Base-by-base conservation (phyloP, 2,888 invertebrate species). In the Lasioglossum lativentre region DNA sequence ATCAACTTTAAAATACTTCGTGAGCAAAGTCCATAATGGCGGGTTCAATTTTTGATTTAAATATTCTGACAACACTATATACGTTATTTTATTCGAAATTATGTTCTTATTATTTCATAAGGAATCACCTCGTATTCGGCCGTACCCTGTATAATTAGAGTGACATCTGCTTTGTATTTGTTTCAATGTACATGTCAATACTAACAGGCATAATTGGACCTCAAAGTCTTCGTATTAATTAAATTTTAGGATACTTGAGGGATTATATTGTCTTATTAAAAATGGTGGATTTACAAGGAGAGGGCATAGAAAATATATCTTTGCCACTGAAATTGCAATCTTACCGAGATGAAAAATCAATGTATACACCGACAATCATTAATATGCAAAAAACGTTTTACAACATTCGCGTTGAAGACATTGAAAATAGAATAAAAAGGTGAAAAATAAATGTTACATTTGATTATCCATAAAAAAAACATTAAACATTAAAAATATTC, bases 361-460 rank as follows among this genome's bases (percentile, higher is more conserved):
- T 70, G 0, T 40, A 82, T 23, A 72, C 78, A 42, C 84, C 88
- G 63, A 81, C 86, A 40, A 94, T 93, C 68, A 78, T 93, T 40
- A 94, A 94, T 81, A 90, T 91, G 82, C 94, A 95, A 89, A 92
- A 27, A 47, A 87, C 92, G 16, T 85, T 93, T 27, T 94, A 94
- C 70, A 87, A 92, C 47, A 75, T 91, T 63, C 82, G 88, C 77
- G 92, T 94, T 30, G 75, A 80, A 12, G 93, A 93, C 71, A 88
- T 88, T 66, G 71, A 90, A 78, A 90, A 88, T 34, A 87, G 85
- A 81, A 92, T 93, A 75, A 68, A 90, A 71, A 92, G 93, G 95
- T 93, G 80, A 84, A 59, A 45, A 68, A 34, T 30, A 6, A 52
- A 27, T 14, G n/a, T 27, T 59, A 6, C 40, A 47, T 30, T 68